A percentile compares a stretch with the other conserved stretches of the same genome.
These are phyloP conservation scores for Scolopax mira DNA, from an alignment of 2,113 vertebrate species.

Conservation along the genomic window DNA sequence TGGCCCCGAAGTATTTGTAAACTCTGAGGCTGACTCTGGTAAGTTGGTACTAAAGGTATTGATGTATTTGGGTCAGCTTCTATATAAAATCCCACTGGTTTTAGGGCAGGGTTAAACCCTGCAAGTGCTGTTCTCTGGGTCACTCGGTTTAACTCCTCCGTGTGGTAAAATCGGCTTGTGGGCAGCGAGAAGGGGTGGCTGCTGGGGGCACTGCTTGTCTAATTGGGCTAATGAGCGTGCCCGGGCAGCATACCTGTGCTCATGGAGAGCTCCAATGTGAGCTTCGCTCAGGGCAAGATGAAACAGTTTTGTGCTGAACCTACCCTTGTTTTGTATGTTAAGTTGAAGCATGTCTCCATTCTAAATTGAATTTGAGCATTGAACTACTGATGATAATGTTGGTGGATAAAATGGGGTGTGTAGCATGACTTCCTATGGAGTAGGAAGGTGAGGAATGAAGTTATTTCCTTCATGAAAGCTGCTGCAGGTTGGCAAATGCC, in stretches of 20 bases:
- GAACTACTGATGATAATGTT: rapidly evolving
- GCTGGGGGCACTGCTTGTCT: not conserved
- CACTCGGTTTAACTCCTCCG: not conserved
- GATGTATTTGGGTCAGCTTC: not conserved
- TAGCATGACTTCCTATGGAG: not conserved
- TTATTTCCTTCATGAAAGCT: not conserved
- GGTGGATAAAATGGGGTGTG: not conserved
- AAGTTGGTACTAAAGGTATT: not conserved
- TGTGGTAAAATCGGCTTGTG: not conserved
- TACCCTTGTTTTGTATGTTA: rapidly evolving
- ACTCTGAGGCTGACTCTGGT: not conserved
- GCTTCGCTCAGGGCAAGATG: not conserved
- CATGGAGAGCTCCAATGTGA: rapidly evolving
- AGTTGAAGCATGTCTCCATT: not conserved
- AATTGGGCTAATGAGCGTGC: not conserved
- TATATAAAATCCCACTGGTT: not conserved
- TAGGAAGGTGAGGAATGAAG: not conserved
- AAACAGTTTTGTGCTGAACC: not conserved
- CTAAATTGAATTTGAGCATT: not conserved
- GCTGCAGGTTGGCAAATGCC: not conserved
- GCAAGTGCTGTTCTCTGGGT: not conserved
- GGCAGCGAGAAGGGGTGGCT: not conserved
- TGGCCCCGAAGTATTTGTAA: not conserved
- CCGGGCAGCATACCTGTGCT: not conserved
- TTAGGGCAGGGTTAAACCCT: not conserved